Percentiles rank a stretch among this genome's conserved stretches.
Conservation (phyloP, 2,797 vertebrate genomes). For the Syngnathus rostellatus region DNA sequence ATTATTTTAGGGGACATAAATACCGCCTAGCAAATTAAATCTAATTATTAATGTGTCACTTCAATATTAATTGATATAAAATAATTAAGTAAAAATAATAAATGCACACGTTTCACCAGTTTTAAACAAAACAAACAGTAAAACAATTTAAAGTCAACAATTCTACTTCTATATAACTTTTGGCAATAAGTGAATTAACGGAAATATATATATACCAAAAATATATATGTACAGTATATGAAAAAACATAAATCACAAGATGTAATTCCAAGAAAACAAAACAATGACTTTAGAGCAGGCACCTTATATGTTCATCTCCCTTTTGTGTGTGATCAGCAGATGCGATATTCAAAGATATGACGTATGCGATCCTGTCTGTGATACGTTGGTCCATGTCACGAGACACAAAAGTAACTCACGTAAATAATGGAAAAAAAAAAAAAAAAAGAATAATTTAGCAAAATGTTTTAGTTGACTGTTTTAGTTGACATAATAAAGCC, state of each 20-base stretch:
- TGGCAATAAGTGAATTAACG: constrained; percentile 39
- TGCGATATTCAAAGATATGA: constrained; percentile 79
- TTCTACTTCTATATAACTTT: constrained; percentile 6
- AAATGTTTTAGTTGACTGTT: constrained; percentile 34
- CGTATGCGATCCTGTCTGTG: constrained; percentile 70
- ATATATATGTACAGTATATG: constrained; percentile 36
- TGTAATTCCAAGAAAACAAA: constrained; percentile 26
- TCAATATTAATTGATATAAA: not conserved
- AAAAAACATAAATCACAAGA: constrained; percentile 32
- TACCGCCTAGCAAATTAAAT: not conserved
- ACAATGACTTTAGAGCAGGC: constrained; percentile 61
- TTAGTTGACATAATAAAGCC: constrained; percentile 98
- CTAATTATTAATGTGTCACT: not conserved
- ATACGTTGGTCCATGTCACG: constrained; percentile 78
- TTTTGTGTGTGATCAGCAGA: constrained; percentile 71
- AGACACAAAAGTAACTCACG: constrained; percentile 60
- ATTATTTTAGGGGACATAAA: not conserved
- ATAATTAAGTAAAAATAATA: not conserved
- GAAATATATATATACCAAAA: constrained; percentile 34
- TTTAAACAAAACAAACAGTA: constrained; percentile 1
- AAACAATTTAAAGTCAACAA: constrained; percentile 20
- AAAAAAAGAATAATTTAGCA: constrained; percentile 33
- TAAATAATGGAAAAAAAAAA: constrained; percentile 9
- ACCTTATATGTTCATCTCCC: constrained; percentile 63
- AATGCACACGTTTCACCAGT: not conserved